These are phyloP conservation scores for Geococcyx californianus DNA, from an alignment of 2,113 vertebrate species.

Conservation along the genomic window DNA sequence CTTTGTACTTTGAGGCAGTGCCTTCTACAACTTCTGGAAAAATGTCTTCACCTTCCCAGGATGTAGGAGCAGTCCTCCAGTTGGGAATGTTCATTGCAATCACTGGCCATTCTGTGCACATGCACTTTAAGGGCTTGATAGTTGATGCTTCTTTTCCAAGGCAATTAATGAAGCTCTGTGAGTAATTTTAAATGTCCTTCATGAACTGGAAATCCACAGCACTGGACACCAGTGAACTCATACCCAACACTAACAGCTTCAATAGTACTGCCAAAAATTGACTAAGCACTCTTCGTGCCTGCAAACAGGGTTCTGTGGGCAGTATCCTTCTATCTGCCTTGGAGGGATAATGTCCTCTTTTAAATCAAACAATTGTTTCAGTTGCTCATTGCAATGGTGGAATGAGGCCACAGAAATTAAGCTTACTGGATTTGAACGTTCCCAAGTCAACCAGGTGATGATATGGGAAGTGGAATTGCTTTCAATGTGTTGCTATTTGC, in stretches of 20 bases:
- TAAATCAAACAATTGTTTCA: slow-evolving; percentile 68
- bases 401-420: slow-evolving; percentile 56
- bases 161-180: slow-evolving; percentile 67
- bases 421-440: not conserved
- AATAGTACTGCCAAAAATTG: slow-evolving; percentile 54
- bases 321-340: slow-evolving; percentile 59
- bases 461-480: not conserved
- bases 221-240: slow-evolving; percentile 55
- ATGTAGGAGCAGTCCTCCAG: not conserved
- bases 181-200: slow-evolving; percentile 62
- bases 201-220: slow-evolving; percentile 54
- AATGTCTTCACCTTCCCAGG: not conserved
- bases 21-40: not conserved
- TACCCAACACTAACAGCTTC: slow-evolving; percentile 58
- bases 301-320: slow-evolving; percentile 54
- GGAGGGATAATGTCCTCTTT: slow-evolving; percentile 62
- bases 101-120: slow-evolving; percentile 45
- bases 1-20: not conserved
- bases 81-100: not conserved
- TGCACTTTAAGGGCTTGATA: not conserved
- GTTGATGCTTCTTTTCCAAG: slow-evolving; percentile 39
- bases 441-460: not conserved
- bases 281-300: slow-evolving; percentile 51
- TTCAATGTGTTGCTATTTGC: not conserved
- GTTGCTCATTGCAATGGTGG: slow-evolving; percentile 35